Conservation (phyloP, 2,797 vertebrate genomes). For the Threskiornis aethiopicus region DNA sequence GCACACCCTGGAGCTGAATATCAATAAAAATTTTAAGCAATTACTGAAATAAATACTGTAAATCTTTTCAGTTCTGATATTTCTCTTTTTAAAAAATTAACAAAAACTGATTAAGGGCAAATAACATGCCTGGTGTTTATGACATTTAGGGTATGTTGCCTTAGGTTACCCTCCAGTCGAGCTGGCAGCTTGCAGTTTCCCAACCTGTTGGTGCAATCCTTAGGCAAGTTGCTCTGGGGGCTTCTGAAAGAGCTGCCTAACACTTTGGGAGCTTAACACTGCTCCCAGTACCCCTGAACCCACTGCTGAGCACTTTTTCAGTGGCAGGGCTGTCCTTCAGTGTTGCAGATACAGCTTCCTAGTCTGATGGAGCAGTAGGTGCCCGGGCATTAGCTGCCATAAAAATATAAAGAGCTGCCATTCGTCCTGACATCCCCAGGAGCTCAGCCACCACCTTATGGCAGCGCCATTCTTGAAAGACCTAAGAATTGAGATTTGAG, state of each 20-base stretch:
- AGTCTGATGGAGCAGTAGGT: rapidly evolving
- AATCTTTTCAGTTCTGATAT: not conserved
- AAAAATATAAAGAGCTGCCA: not conserved
- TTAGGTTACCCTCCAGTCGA: not conserved
- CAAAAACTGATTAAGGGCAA: not conserved
- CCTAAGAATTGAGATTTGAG: not conserved
- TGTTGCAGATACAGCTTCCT: not conserved
- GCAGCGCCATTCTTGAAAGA: not conserved
- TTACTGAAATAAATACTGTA: not conserved
- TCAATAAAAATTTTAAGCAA: not conserved
- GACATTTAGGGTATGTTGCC: not conserved
- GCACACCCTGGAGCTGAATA: not conserved
- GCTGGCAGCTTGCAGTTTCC: not conserved
- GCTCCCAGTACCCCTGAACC: not conserved
- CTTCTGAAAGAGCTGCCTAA: not conserved
- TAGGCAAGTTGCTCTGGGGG: not conserved
- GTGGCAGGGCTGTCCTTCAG: not conserved
- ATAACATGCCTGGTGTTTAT: not conserved
- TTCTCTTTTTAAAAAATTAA: not conserved
- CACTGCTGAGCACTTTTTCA: not conserved
- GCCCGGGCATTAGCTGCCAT: too few relatives aligned
- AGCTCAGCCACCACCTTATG: not conserved
- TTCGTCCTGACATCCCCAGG: not conserved
- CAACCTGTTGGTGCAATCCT: not conserved
- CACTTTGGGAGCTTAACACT: not conserved